Conservation (phyloP, 2,113 vertebrate genomes). For the Brachirus orientalis region DNA sequence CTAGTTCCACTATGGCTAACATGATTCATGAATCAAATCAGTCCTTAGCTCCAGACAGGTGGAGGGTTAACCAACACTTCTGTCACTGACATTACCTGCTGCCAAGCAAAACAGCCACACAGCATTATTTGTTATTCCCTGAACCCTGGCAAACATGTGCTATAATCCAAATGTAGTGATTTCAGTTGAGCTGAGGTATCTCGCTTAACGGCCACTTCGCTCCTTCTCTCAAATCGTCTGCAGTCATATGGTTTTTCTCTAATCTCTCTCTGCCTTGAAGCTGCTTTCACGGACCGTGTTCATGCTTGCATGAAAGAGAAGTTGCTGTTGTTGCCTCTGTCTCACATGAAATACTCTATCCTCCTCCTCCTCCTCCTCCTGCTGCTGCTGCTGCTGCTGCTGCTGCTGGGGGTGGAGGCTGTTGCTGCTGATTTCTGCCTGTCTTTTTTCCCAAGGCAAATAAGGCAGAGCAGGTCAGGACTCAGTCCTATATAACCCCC, state of each 20-base stretch:
- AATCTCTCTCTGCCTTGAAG: slow-evolving; percentile 87
- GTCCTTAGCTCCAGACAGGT: not conserved
- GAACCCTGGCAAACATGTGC: not conserved
- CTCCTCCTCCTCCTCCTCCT: slow-evolving; percentile 37
- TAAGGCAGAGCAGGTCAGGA: slow-evolving; percentile 71
- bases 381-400: slow-evolving; percentile 20
- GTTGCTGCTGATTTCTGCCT: slow-evolving; percentile 11
- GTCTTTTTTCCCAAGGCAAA: slow-evolving; percentile 67
- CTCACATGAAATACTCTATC: slow-evolving; percentile 27
- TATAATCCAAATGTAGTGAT: slow-evolving; percentile 7
- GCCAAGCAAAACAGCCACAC: not conserved
- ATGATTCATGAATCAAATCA: no score
- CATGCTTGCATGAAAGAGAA: slow-evolving; percentile 85
- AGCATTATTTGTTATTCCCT: not conserved
- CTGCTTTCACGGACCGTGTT: slow-evolving; percentile 82
- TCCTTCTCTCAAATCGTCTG: slow-evolving; percentile 45
- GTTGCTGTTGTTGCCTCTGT: slow-evolving; percentile 51
- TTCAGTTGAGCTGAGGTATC: slow-evolving; percentile 62
- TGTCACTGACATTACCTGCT: not conserved
- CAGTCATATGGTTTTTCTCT: slow-evolving; percentile 79
- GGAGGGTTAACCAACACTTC: not conserved
- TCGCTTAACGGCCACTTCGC: slow-evolving; percentile 74
- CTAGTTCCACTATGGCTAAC: no score
- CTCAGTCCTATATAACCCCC: slow-evolving; percentile 43
- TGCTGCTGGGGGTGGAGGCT: not conserved